Conservation (phyloP, 1,140 invertebrate species). For the Hypothenemus hampei region DNA sequence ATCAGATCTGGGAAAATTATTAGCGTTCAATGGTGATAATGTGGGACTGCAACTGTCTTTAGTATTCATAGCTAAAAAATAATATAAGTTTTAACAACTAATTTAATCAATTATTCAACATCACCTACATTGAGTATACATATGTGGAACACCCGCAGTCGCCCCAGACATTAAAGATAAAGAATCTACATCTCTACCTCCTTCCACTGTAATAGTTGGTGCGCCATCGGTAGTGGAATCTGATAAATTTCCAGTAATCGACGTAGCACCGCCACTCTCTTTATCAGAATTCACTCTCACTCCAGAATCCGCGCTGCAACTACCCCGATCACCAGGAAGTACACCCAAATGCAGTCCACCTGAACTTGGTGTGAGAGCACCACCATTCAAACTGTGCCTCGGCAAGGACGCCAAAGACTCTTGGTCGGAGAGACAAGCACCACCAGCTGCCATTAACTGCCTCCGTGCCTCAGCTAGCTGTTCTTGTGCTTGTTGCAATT, state of each 20-base stretch:
- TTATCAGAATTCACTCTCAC: slow-evolving; percentile 76
- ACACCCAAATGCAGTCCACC: slow-evolving; percentile 51
- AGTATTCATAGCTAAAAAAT: slow-evolving; percentile 58
- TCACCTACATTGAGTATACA: slow-evolving; percentile 8
- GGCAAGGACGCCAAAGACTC: slow-evolving; percentile 61
- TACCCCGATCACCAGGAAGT: slow-evolving; percentile 69
- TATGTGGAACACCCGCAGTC: no score
- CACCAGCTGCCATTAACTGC: slow-evolving; percentile 45
- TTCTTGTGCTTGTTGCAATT: slow-evolving; percentile 76
- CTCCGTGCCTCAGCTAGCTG: slow-evolving; percentile 69
- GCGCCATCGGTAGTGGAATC: slow-evolving; percentile 73
- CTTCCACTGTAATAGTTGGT: slow-evolving; percentile 59
- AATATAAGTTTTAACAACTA: no score
- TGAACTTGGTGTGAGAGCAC: slow-evolving; percentile 58
- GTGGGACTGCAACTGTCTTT: slow-evolving; percentile 79
- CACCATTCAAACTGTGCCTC: slow-evolving; percentile 55
- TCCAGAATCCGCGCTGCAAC: slow-evolving; percentile 82
- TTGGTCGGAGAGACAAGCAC: slow-evolving; percentile 69
- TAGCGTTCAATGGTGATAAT: slow-evolving; percentile 69
- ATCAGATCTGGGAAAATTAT: slow-evolving; percentile 71
- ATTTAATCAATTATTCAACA: slow-evolving; percentile 4
- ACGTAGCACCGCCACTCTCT: slow-evolving; percentile 67
- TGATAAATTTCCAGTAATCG: slow-evolving; percentile 67
- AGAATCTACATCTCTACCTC: slow-evolving; percentile 64
- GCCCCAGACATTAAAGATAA: slow-evolving; percentile 69